Conservation (phyloP, 2,797 vertebrate genomes). For the Neosilurus hyrtlii region DNA sequence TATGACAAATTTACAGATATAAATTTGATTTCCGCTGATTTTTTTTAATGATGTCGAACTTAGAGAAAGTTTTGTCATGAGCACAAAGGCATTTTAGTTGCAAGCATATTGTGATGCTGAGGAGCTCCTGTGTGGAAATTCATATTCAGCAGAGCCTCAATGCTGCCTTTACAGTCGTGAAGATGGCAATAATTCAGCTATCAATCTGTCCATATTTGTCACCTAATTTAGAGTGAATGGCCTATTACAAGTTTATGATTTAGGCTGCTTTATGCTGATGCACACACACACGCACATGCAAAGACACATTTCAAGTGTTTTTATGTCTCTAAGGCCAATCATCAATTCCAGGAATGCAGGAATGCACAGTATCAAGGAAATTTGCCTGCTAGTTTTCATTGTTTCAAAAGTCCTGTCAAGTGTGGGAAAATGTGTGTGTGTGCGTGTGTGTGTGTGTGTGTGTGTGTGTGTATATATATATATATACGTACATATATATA, state of each 20-base stretch:
- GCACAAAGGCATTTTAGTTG: constrained; percentile 1
- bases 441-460: constrained; percentile 15
- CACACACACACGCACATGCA: constrained; percentile 17
- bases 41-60: background rate
- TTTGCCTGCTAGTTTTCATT: constrained; percentile 29
- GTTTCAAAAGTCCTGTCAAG: constrained; percentile 12
- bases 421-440: constrained; percentile 7
- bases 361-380: constrained; percentile 4
- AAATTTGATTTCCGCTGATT: background rate
- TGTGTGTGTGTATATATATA: background rate
- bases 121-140: constrained; percentile 21
- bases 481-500: no score
- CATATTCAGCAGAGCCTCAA: constrained; percentile 17
- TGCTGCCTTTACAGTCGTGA: background rate
- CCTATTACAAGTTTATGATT: constrained; percentile 45
- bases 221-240: constrained; percentile 38
- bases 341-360: constrained; percentile 25
- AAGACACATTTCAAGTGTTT: constrained; percentile 17
- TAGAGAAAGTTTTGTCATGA: constrained; percentile 11
- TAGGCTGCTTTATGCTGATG: constrained; percentile 26
- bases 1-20: background rate
- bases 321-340: constrained; percentile 36
- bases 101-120: constrained; percentile 14
- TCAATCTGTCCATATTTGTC: constrained; percentile 44
- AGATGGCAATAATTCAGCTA: constrained; percentile 38